These are phyloP conservation scores for Drosophila falleni DNA, from an alignment of 2,888 invertebrate species.

Conservation along the genomic window DNA sequence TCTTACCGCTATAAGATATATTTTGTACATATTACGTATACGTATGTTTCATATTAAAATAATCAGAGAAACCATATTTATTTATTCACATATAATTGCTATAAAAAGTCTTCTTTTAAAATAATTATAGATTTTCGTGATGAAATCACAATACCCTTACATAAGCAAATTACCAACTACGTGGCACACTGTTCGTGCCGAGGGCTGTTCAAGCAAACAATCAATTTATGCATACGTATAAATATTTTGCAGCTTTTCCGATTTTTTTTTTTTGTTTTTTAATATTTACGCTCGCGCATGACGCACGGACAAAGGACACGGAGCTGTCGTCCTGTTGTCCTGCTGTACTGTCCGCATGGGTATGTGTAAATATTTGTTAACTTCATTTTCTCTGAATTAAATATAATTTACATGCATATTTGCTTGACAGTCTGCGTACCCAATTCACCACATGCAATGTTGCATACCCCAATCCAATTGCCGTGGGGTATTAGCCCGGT, in stretches of 20 bases:
- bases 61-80: background rate
- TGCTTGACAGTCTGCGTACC: conserved; percentile 56
- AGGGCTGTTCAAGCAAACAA: conserved; percentile 66
- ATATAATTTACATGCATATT: conserved; percentile 81
- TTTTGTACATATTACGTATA: background rate
- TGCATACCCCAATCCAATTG: conserved; percentile 40
- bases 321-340: conserved; percentile 10
- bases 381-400: conserved; percentile 82
- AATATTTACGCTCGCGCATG: conserved; percentile 38
- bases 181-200: conserved; percentile 27
- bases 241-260: conserved; percentile 52
- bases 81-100: conserved; percentile 2
- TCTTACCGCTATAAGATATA: background rate
- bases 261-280: conserved; percentile 21
- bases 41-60: background rate
- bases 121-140: background rate
- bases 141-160: conserved; percentile 10
- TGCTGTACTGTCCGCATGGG: conserved; percentile 12
- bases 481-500: conserved; percentile 51
- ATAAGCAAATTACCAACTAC: background rate
- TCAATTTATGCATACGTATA: conserved; percentile 74
- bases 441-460: conserved; percentile 54
- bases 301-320: conserved; percentile 36
- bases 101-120: background rate
- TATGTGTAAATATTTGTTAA: conserved; percentile 80